phyloP scores from a whole-genome alignment of 1,140 invertebrate species.

The Drosophila trapezifrons region DNA sequence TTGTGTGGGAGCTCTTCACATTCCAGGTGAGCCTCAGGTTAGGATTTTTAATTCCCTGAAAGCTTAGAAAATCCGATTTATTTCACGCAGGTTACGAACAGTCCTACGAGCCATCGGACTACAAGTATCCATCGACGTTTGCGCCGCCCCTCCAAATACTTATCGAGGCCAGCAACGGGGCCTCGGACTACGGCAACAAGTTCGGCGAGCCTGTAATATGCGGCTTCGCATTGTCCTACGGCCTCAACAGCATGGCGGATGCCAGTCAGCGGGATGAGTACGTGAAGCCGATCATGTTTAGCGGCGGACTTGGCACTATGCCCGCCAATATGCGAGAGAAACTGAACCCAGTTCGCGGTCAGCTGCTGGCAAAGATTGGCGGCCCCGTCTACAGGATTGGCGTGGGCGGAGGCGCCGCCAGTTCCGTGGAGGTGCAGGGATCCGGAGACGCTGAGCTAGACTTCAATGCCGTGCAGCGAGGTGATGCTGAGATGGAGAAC shows the following conservation, averaged over 20 bases:
- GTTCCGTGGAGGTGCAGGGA: constrained; percentile 96
- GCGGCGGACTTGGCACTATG: constrained; percentile 96
- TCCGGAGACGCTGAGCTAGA: constrained; percentile 94
- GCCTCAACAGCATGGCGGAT: constrained; percentile 86
- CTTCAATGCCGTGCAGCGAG: constrained; percentile 98
- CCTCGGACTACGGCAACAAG: constrained; percentile 99
- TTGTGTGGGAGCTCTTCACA: constrained; percentile 95
- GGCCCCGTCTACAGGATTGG: constrained; percentile 98
- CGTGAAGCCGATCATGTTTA: constrained; percentile 99
- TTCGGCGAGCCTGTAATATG: constrained; percentile 97
- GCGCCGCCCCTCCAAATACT: constrained; percentile 94
- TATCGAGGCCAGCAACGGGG: constrained; percentile 98
- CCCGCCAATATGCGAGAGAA: constrained; percentile 67
- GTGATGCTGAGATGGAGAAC: constrained; percentile 99
- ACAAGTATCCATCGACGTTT: constrained; percentile 94
- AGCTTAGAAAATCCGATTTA: neutral
- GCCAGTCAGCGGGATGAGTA: constrained; percentile 92
- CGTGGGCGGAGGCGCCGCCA: constrained; percentile 97
- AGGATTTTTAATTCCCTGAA: too few relatives aligned
- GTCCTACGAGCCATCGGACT: constrained; percentile 93
- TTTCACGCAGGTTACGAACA: constrained; percentile 87
- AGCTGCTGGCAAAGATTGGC: constrained; percentile 96
- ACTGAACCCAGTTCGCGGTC: constrained; percentile 84
- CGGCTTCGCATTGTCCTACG: constrained; percentile 97
- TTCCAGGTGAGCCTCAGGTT: constrained; percentile 91